These are phyloP conservation scores for Macrobrachium rosenbergii DNA, from an alignment of 1,140 invertebrate species.

Conservation along the genomic window DNA sequence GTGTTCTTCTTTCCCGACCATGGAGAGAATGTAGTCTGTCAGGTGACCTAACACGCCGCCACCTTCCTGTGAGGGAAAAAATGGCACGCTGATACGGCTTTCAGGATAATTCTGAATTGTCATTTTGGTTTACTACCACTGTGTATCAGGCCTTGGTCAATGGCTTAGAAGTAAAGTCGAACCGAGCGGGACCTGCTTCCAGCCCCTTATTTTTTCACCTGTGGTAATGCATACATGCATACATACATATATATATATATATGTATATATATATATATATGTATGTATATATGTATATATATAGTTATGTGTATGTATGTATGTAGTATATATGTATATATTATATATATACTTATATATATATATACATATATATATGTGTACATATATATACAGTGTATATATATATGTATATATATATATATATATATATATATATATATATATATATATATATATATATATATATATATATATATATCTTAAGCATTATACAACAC, in stretches of 20 bases:
- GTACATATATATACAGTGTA: neutral
- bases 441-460: slow-evolving; percentile 23
- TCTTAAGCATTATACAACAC: neutral
- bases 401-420: neutral
- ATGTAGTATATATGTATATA: neutral
- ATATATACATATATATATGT: neutral
- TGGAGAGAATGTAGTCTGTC: neutral
- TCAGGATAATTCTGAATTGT: neutral
- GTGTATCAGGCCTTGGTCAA: too few relatives aligned
- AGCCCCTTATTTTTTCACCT: too few relatives aligned
- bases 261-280: slow-evolving; percentile 24
- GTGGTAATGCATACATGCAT: neutral
- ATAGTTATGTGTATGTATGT: neutral
- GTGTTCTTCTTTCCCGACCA: slow-evolving; percentile 10
- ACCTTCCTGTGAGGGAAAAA: neutral
- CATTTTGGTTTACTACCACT: neutral
- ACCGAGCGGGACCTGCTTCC: too few relatives aligned
- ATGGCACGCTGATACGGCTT: neutral
- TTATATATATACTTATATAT: neutral
- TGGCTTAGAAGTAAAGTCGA: too few relatives aligned
- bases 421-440: neutral
- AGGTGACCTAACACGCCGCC: slow-evolving; percentile 32
- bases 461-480: slow-evolving; percentile 21
- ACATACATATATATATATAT: slow-evolving; percentile 13
- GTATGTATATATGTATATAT: slow-evolving; percentile 8